Evolutionary conservation across 2,797 vertebrate genomes (phyloP), one percentile per base, ranked within the genome.

Genomic region (Pelodytes ibericus): DNA sequence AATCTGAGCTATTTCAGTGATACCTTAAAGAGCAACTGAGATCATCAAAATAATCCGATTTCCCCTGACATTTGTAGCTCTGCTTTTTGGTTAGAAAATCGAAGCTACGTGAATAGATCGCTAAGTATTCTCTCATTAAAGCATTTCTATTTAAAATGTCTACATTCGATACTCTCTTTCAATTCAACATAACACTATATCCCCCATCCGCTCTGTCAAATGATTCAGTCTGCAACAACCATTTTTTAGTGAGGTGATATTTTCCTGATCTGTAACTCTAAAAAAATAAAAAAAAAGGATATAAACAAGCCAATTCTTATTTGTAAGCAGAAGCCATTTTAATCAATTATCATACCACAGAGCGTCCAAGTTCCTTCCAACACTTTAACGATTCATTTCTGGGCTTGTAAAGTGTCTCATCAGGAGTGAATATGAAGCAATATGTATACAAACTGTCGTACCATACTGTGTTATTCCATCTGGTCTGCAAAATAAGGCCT

Each of bases 281-380:
- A 13, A 53, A n/a, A n/a, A n/a, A n/a, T n/a, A n/a, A n/a, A n/a
- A n/a, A n/a, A n/a, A n/a, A n/a, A 25, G 41, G n/a, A 51, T 53
- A 18, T 30, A 70, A 62, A 53, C 57, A 62, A 51, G 41, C 53
- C 63, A 75, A 49, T 27, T 25, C 72, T 33, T 44, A 62, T 70
- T 62, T 56, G 57, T 69, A 49, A n/a, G 56, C 30, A 58, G 58
- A 62, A 75, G 74, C 56, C 44, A 22, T 53, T 53, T 18, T 63
- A 62, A 75, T 70, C 74, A 75, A 75, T 75, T 63, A 70, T 60
- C 44, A 63, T 51, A 70, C 64, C 30, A n/a, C n/a, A 62, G 22
- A 18, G 66, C 44, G 62, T 69, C 65, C 57, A 75, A 70, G 56
- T 75, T 41, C 16, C 7, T 22, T 53, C 49, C 18, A 56, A 68